These are phyloP conservation scores for Araneus ventricosus DNA, from an alignment of 1,140 invertebrate species.

Conservation along the genomic window DNA sequence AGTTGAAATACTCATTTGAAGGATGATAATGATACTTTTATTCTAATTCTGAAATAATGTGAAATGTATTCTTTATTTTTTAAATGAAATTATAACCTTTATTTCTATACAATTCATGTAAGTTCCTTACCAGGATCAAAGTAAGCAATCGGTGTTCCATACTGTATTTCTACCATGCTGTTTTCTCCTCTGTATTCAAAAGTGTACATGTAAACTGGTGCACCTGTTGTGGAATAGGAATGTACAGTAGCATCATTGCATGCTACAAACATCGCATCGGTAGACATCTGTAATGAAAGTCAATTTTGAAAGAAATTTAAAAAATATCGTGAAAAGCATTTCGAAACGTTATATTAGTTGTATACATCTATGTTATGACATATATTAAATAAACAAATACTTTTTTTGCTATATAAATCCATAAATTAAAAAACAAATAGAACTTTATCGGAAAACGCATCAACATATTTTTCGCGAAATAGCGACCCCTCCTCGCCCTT, in stretches of 20 bases:
- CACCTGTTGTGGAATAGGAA: slow-evolving; percentile 66
- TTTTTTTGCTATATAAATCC: neutral
- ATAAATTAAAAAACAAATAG: no score
- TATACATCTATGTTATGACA: neutral
- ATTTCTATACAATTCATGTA: no score
- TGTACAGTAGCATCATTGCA: slow-evolving; percentile 77
- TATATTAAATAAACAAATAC: neutral
- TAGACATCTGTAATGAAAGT: slow-evolving; percentile 74
- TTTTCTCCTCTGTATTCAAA: slow-evolving; percentile 79
- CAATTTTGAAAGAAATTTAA: neutral
- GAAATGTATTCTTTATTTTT: no score
- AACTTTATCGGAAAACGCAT: no score
- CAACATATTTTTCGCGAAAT: no score
- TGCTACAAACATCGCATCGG: slow-evolving; percentile 75
- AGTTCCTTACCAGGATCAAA: slow-evolving; percentile 68
- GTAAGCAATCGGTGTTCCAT: slow-evolving; percentile 75
- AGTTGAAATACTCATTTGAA: no score
- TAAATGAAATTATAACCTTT: no score
- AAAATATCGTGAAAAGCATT: no score
- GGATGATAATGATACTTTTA: no score
- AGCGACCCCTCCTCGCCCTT: no score
- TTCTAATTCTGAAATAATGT: no score
- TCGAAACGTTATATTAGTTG: no score
- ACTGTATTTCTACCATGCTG: slow-evolving; percentile 78
- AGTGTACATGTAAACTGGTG: slow-evolving; percentile 78